phyloP scores from a whole-genome alignment of 1,140 invertebrate genomes.

The Coptotermes formosanus region DNA sequence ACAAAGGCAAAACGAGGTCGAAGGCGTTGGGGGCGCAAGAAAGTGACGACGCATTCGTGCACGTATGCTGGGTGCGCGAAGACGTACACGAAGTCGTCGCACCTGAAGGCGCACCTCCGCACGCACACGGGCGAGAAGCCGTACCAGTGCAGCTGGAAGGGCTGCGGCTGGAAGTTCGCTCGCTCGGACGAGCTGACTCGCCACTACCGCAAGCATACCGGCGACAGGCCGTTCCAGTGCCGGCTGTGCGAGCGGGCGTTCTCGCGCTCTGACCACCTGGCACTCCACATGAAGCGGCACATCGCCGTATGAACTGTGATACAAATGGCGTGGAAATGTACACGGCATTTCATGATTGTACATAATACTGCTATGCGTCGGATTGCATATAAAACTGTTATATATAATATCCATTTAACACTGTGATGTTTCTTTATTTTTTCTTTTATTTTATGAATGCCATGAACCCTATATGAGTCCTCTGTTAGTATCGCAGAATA shows the following conservation, averaged over 20 bases:
- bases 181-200: conserved; percentile 69
- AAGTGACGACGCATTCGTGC: conserved; percentile 59
- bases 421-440: too few species aligned
- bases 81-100: conserved; percentile 71
- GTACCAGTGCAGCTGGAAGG: conserved; percentile 68
- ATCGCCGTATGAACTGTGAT: conserved; percentile 48
- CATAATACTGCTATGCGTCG: background rate
- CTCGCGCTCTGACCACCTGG: conserved; percentile 64
- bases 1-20: conserved; percentile 44
- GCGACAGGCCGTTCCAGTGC: conserved; percentile 63
- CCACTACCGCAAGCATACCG: conserved; percentile 63
- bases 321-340: background rate
- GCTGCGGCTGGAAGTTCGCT: conserved; percentile 73
- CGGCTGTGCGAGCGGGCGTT: conserved; percentile 62
- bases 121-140: conserved; percentile 74
- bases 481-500: too few species aligned
- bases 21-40: conserved; percentile 53
- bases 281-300: conserved; percentile 66
- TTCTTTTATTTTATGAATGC: too few species aligned
- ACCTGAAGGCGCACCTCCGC: conserved; percentile 70
- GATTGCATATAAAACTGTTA: background rate
- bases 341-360: background rate
- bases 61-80: conserved; percentile 63
- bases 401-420: background rate
- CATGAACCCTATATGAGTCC: too few species aligned